phyloP scores from a whole-genome alignment of 2,113 vertebrate species.

The Misgurnus mizolepis region DNA sequence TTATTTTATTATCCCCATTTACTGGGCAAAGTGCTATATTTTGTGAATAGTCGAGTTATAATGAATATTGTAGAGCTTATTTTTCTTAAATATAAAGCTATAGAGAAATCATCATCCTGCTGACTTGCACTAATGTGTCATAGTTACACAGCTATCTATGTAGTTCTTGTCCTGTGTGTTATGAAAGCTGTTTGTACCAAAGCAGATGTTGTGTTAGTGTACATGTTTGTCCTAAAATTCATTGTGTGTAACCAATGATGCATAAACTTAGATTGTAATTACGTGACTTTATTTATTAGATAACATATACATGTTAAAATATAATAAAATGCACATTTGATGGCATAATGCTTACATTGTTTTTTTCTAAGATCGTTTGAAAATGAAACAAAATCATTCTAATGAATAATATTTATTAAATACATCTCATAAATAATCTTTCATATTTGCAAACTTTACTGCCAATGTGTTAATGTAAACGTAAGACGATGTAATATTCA shows the following conservation, averaged over 20 bases:
- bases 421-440: slow-evolving; percentile 26
- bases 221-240: not conserved
- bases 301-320: not conserved
- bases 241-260: not conserved
- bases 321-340: too few relatives aligned
- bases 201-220: not conserved
- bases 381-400: not conserved
- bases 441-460: not conserved
- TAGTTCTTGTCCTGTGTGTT: not conserved
- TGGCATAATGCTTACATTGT: too few relatives aligned
- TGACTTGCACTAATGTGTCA: not conserved
- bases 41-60: slow-evolving; percentile 1
- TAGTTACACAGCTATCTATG: not conserved
- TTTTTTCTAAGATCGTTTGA: too few relatives aligned
- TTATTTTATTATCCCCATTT: not conserved
- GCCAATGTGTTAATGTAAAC: not conserved
- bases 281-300: not conserved
- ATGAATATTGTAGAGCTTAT: not conserved
- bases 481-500: not conserved
- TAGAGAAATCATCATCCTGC: not conserved
- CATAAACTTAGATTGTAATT: slow-evolving; percentile 12
- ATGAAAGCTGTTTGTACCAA: not conserved
- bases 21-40: slow-evolving; percentile 2
- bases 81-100: not conserved
- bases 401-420: not conserved